These are phyloP conservation scores for Heliconius himera DNA, from an alignment of 1,140 invertebrate genomes.

Conservation along the genomic window DNA sequence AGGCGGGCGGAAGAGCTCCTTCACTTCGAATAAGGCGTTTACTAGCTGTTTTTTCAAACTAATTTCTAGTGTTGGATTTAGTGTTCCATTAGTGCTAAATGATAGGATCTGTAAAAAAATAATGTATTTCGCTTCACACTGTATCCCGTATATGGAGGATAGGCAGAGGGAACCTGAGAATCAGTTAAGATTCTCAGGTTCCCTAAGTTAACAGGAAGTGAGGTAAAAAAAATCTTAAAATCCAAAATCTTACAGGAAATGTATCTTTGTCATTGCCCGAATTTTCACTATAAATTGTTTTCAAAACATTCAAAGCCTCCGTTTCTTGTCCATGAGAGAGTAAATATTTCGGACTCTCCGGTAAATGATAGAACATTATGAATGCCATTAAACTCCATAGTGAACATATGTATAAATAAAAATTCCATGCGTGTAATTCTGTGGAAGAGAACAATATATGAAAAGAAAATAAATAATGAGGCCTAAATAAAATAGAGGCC, in stretches of 20 bases:
- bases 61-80: constrained; percentile 45
- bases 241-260: constrained; percentile 36
- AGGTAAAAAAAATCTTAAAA: too few relatives aligned
- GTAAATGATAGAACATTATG: constrained; percentile 52
- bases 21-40: constrained; percentile 53
- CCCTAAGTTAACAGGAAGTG: too few relatives aligned
- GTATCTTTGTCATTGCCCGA: constrained; percentile 69
- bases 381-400: constrained; percentile 57
- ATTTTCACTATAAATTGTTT: constrained; percentile 80
- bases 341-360: constrained; percentile 87
- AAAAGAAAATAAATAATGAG: background rate
- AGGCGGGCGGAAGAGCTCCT: constrained; percentile 52
- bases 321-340: constrained; percentile 80
- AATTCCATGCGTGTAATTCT: constrained; percentile 64
- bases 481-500: background rate
- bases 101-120: constrained; percentile 52
- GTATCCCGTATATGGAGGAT: too few relatives aligned
- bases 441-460: constrained; percentile 28
- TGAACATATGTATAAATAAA: constrained; percentile 60
- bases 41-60: constrained; percentile 56
- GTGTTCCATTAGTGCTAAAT: constrained; percentile 43
- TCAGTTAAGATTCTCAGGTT: too few relatives aligned
- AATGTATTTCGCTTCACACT: too few relatives aligned
- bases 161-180: too few relatives aligned
- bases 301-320: constrained; percentile 82